Evolutionary conservation across 2,888 invertebrate genomes (phyloP), one percentile per base, ranked within the genome.

Genomic region (Nemapogon koenigi): DNA sequence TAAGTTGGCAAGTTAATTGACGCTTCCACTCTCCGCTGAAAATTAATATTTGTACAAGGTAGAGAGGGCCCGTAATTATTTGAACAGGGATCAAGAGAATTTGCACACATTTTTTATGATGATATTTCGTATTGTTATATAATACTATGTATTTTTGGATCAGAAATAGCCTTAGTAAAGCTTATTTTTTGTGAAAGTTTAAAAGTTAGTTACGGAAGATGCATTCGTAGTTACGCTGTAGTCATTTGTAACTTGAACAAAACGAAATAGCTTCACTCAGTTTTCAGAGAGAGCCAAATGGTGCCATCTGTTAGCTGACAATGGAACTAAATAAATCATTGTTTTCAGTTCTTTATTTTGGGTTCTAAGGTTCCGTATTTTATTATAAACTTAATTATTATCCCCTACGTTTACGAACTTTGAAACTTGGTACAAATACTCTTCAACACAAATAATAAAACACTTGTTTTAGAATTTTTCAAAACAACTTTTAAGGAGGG

Each of bases 1-100:
- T 33, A 53, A 61, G 60, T 63, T 59, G 55, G 46, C 46, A 45
- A 47, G 52, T 58, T 62, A 61, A 63, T 62, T 59, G 61, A 57
- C 54, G 57, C 43, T 40, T 47, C 43, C 44, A 46, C 41, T 33
- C 33, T 33, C 33, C 19, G 33, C 13, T 19, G 33, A 33, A 33
- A 33, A 33, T 33, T 33, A 33, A 33, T 33, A 33, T 33, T 33
- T 33, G 33, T 19, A 11, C 19, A 19, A 33, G 33, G 19, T 33
- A 19, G 19, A 33, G 33, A 17, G 14, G 19, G 33, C 19, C 18
- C 33, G 19, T 19, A 33, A 33, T 33, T 33, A 33, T 33, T 33
- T 33, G 33, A 33, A 19, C 33, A 19, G 19, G 19, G 33, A 33
- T 33, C 19, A 19, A 19, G 13, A 17, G n/a, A 17, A 19, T 33